Conservation (phyloP, 2,797 vertebrate genomes). For the Acanthornis magna region DNA sequence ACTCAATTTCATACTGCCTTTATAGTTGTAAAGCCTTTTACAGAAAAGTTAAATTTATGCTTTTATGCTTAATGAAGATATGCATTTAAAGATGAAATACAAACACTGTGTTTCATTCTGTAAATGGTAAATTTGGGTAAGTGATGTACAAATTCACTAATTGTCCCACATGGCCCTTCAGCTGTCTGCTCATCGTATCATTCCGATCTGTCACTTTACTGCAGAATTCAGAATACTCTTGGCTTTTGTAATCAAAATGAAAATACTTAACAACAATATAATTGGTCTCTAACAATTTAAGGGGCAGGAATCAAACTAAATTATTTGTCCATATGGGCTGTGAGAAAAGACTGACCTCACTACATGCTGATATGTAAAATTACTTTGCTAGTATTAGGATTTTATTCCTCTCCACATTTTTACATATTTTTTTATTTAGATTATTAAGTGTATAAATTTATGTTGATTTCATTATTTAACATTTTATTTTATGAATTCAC, state of each 20-base stretch:
- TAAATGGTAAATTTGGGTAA: neutral
- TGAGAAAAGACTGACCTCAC: neutral
- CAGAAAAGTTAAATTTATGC: neutral
- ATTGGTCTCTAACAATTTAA: neutral
- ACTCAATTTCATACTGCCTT: neutral
- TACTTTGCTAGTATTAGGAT: neutral
- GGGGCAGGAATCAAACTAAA: neutral
- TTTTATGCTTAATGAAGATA: neutral
- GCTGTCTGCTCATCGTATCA: neutral
- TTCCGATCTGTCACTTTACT: neutral
- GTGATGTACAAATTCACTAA: neutral
- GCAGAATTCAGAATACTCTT: neutral
- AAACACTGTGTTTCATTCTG: neutral
- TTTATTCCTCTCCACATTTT: neutral
- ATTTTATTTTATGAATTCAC: neutral
- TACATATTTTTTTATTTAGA: neutral
- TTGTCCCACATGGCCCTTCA: neutral
- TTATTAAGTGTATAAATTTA: neutral
- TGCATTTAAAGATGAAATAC: neutral
- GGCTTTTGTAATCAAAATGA: slow-evolving; percentile 5
- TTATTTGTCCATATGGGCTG: neutral
- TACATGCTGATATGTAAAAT: neutral
- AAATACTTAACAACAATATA: neutral
- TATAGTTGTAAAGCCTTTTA: neutral
- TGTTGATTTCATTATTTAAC: neutral